phyloP scores from a whole-genome alignment of 2,113 vertebrate species.

The Grammomys surdaster region DNA sequence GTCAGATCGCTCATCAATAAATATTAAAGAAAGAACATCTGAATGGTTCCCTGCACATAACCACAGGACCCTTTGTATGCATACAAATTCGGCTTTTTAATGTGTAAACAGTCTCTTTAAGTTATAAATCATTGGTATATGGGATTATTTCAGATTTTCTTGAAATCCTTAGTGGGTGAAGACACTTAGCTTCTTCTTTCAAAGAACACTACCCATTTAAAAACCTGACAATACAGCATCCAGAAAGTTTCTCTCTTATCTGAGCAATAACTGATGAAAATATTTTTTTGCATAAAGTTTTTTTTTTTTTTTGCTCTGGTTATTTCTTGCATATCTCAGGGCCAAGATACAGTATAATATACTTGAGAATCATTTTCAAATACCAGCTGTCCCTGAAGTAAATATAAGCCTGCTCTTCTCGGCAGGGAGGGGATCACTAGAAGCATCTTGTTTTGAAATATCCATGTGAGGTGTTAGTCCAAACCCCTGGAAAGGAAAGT shows the following conservation, averaged over 20 bases:
- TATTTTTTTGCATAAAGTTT: conserved; percentile 50
- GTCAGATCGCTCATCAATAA: conserved; percentile 75
- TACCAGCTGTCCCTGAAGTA: not conserved
- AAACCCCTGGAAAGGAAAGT: conserved; percentile 65
- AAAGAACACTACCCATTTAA: conserved; percentile 41
- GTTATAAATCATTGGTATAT: conserved; percentile 71
- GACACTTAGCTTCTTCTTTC: conserved; percentile 58
- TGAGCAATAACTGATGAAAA: conserved; percentile 62
- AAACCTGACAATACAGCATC: conserved; percentile 30
- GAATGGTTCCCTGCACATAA: conserved; percentile 45
- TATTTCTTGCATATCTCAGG: conserved; percentile 60
- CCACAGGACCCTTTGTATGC: conserved; percentile 43
- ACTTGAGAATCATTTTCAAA: conserved; percentile 47
- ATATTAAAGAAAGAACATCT: conserved; percentile 77
- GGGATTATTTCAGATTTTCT: conserved; percentile 66
- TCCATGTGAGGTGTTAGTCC: conserved; percentile 58
- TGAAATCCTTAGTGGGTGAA: conserved; percentile 50
- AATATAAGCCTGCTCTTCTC: conserved; percentile 11
- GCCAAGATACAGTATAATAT: conserved; percentile 48
- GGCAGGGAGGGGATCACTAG: conserved; percentile 9
- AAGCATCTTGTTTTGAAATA: conserved; percentile 64
- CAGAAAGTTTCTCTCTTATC: conserved; percentile 51
- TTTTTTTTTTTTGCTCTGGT: conserved; percentile 67
- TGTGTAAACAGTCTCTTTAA: conserved; percentile 76
- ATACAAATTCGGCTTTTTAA: conserved; percentile 68